phyloP scores from a whole-genome alignment of 2,113 vertebrate genomes.

The Syngnathus scovelli region DNA sequence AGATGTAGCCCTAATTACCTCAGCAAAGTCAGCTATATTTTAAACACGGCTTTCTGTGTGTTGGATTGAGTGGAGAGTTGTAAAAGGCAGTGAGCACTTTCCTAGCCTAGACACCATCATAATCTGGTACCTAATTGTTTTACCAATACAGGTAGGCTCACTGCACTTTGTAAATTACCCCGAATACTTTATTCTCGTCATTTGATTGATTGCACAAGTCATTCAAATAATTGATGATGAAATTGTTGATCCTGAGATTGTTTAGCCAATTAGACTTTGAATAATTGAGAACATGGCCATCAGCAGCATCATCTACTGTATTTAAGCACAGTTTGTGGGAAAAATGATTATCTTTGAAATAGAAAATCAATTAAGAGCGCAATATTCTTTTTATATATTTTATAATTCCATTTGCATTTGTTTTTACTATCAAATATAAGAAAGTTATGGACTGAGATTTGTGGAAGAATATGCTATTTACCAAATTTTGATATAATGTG shows the following conservation, averaged over 20 bases:
- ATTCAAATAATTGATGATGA: too few species aligned
- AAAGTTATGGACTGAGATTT: not conserved
- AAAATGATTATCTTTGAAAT: not conserved
- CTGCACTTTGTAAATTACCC: not conserved
- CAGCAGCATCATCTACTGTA: too few species aligned
- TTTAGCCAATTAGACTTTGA: too few species aligned
- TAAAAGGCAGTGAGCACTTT: not conserved
- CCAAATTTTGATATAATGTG: too few species aligned
- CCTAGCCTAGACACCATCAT: not conserved
- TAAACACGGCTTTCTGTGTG: not conserved
- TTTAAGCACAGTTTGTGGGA: not conserved
- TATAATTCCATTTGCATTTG: not conserved
- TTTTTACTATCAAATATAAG: not conserved
- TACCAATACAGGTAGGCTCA: not conserved
- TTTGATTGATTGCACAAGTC: not conserved
- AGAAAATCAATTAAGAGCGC: not conserved
- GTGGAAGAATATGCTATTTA: too few species aligned
- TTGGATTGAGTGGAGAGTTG: not conserved
- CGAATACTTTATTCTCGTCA: not conserved
- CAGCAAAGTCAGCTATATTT: slow-evolving; percentile 5
- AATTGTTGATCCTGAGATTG: too few species aligned
- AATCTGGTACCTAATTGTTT: not conserved
- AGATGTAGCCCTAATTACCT: slow-evolving; percentile 4
- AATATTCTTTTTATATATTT: not conserved
- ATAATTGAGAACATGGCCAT: too few species aligned